Evolutionary conservation across 2,888 invertebrate genomes (phyloP), one percentile per base, ranked within the genome.

Genomic region (Junonia oenone): DNA sequence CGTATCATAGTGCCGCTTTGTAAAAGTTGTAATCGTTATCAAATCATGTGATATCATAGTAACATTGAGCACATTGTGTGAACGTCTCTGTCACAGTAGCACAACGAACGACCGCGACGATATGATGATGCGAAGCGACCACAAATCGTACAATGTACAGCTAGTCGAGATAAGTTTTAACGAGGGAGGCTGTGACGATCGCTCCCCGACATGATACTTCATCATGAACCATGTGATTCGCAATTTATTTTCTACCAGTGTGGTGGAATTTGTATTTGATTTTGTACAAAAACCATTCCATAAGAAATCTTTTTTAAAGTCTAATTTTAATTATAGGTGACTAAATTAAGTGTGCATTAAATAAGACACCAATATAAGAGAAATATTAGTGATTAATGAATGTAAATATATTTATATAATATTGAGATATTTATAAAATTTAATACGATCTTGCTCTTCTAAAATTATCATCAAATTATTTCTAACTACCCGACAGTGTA

Each of bases 201-300:
- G 54, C 59, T 64, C 68, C 68, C 11, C 38, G 38, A 11, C 3
- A 40, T 19, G 19, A 40, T 71, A 69, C 67, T 72, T 72, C 76
- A 69, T 78, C 78, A 73, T 78, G 70, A 73, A 56, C 67, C 71
- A 75, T 83, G 86, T 87, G 84, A 87, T 88, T 82, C 74, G 75
- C 83, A 80, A 75, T 76, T 72, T 71, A 8, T 26, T 73, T 75
- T 78, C 78, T 78, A 79, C 85, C 84, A 76, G 70, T 75, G 74
- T 69, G 78, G 84, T 82, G 78, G 83, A 77, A 73, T 79, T 81
- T 78, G 78, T 83, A 79, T 83, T 87, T 84, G 78, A 78, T 85
- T 86, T 87, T 90, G 88, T 89, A 88, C 88, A 88, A 89, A 84
- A 88, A 86, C 84, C 89, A 90, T 90, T 90, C 89, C 89, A 86